phyloP scores from a whole-genome alignment of 2,113 vertebrate genomes.

The Onychorhynchus coronatus region DNA sequence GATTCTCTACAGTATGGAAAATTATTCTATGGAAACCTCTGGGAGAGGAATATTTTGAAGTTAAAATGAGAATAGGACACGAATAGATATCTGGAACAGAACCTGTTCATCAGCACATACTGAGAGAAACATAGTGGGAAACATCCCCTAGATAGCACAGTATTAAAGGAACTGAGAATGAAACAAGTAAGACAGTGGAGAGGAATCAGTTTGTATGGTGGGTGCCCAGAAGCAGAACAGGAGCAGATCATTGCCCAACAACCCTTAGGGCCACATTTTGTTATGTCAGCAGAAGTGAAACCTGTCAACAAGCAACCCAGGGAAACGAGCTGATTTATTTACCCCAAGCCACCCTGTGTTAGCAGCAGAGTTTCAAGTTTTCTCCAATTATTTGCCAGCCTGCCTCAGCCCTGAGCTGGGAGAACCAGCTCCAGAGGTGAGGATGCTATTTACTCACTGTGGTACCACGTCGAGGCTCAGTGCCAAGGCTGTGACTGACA shows the following conservation, averaged over 20 bases:
- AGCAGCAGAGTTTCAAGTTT: neutral
- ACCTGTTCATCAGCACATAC: neutral
- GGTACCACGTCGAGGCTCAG: neutral
- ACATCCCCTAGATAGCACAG: neutral
- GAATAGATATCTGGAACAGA: constrained; percentile 10
- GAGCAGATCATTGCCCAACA: neutral
- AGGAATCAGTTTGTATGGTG: neutral
- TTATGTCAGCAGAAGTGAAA: neutral
- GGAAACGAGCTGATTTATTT: neutral
- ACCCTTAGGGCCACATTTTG: neutral
- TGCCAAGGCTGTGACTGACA: neutral
- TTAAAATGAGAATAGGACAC: neutral
- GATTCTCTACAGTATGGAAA: neutral
- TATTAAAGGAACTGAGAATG: neutral
- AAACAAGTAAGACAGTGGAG: neutral
- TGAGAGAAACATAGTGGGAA: neutral
- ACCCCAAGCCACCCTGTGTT: neutral
- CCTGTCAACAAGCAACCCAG: neutral
- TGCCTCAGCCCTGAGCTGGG: neutral
- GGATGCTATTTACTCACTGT: neutral
- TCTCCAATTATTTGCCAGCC: neutral
- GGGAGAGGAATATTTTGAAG: constrained; percentile 30
- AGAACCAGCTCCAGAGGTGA: neutral
- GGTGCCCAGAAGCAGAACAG: neutral
- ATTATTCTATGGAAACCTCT: constrained; percentile 15